These are phyloP conservation scores for Zalophus californianus DNA, from an alignment of 2,797 vertebrate genomes.

Conservation along the genomic window DNA sequence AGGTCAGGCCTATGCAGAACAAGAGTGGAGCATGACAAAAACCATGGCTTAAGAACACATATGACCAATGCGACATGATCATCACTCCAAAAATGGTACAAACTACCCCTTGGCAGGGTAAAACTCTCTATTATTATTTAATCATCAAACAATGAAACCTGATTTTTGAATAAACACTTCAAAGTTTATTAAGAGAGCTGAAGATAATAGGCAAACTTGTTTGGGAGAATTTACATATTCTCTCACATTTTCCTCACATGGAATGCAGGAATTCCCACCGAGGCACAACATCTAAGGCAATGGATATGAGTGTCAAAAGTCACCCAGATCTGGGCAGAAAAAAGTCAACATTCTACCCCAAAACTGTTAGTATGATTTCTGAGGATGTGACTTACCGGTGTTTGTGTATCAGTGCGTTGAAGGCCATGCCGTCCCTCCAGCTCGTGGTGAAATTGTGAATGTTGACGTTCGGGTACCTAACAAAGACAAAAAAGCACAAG, in stretches of 20 bases:
- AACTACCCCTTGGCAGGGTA: neutral
- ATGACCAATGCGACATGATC: neutral
- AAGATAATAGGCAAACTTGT: neutral
- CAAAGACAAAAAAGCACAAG: constrained; percentile 30
- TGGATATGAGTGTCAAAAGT: neutral
- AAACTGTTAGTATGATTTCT: fast-evolving
- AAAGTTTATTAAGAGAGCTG: constrained; percentile 44
- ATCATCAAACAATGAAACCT: neutral
- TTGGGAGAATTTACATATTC: neutral
- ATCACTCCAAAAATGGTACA: neutral
- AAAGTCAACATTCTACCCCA: neutral
- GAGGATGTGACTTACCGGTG: constrained; percentile 88
- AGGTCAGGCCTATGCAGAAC: constrained; percentile 92
- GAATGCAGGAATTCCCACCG: constrained; percentile 22
- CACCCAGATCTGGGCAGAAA: neutral
- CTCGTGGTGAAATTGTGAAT: constrained; percentile 97
- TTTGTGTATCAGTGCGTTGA: constrained; percentile 97
- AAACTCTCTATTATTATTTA: constrained; percentile 43
- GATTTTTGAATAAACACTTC: constrained; percentile 59
- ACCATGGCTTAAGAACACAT: constrained; percentile 6
- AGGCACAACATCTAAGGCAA: neutral
- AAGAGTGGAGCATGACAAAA: constrained; percentile 29
- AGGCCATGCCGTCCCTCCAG: constrained; percentile 97
- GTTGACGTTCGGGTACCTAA: constrained; percentile 96
- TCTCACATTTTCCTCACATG: neutral